phyloP scores from a whole-genome alignment of 2,113 vertebrate genomes.

The Danionella cerebrum region DNA sequence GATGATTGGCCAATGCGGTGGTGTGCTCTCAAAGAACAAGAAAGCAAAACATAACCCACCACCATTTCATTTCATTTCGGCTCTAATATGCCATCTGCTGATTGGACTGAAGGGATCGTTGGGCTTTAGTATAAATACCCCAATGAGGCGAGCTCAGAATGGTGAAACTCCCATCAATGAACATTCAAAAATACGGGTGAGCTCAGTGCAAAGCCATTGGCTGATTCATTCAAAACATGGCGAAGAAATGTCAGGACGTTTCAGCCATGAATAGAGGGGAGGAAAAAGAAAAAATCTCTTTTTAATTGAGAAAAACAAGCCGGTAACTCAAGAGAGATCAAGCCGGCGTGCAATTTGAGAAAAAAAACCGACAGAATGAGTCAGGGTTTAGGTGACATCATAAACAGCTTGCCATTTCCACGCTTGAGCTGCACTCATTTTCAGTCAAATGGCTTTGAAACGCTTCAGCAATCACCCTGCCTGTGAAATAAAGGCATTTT shows the following conservation, averaged over 20 bases:
- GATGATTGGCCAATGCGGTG: constrained; percentile 29
- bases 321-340: constrained; percentile 17
- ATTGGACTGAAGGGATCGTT: constrained; percentile 4
- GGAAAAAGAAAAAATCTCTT: neutral
- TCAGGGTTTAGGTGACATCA: constrained; percentile 44
- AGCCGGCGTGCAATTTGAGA: constrained; percentile 7
- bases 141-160: neutral
- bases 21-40: constrained; percentile 12
- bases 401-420: constrained; percentile 45
- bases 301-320: constrained; percentile 18
- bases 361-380: constrained; percentile 32
- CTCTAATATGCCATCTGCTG: constrained; percentile 31
- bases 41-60: constrained; percentile 23
- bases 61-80: constrained; percentile 13
- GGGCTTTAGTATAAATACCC: constrained; percentile 11
- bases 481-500: constrained; percentile 42
- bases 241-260: neutral
- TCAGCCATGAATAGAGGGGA: neutral
- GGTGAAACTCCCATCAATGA: neutral
- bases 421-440: constrained; percentile 44
- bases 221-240: neutral
- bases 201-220: neutral
- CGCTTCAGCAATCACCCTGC: constrained; percentile 39
- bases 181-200: neutral
- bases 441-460: constrained; percentile 46